Conservation (phyloP, 2,113 vertebrate species). For the Nansenia antarctica region DNA sequence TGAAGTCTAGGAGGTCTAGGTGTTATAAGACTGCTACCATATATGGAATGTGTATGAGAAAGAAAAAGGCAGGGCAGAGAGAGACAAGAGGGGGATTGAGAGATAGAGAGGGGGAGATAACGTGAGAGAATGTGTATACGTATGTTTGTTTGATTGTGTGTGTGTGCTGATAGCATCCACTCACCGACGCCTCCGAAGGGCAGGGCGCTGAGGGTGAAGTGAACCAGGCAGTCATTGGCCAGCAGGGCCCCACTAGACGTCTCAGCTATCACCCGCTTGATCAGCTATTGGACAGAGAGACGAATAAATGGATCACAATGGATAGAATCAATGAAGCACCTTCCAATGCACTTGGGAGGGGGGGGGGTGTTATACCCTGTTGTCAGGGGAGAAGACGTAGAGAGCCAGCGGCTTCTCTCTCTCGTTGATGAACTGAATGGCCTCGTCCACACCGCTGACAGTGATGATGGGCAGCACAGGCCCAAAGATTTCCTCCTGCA, state of each 20-base stretch:
- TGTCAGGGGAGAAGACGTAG: conserved; percentile 82
- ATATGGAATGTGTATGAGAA: too few relatives aligned
- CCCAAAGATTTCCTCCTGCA: conserved; percentile 94
- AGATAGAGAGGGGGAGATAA: neutral
- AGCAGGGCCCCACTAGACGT: conserved; percentile 85
- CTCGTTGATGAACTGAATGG: conserved; percentile 85
- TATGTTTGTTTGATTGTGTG: neutral
- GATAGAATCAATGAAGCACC: neutral
- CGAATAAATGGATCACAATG: too few relatives aligned
- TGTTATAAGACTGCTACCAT: too few relatives aligned
- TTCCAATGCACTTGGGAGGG: neutral
- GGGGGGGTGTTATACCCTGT: conserved; percentile 71
- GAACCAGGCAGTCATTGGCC: conserved; percentile 82
- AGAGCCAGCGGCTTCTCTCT: conserved; percentile 88
- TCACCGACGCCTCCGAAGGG: conserved; percentile 89
- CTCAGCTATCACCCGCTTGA: conserved; percentile 76
- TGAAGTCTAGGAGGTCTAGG: too few relatives aligned
- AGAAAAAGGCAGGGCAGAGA: neutral
- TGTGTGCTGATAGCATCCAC: conserved; percentile 39
- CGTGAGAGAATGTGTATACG: neutral
- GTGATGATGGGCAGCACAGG: conserved; percentile 87
- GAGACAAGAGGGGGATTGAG: neutral
- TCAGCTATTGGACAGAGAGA: conserved; percentile 65
- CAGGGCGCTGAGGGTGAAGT: conserved; percentile 69
- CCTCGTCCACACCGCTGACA: conserved; percentile 77